Percentiles rank a stretch among this genome's conserved stretches.
These are phyloP conservation scores for Australoheros scitulus DNA, from an alignment of 2,113 vertebrate genomes.

Conservation along the genomic window DNA sequence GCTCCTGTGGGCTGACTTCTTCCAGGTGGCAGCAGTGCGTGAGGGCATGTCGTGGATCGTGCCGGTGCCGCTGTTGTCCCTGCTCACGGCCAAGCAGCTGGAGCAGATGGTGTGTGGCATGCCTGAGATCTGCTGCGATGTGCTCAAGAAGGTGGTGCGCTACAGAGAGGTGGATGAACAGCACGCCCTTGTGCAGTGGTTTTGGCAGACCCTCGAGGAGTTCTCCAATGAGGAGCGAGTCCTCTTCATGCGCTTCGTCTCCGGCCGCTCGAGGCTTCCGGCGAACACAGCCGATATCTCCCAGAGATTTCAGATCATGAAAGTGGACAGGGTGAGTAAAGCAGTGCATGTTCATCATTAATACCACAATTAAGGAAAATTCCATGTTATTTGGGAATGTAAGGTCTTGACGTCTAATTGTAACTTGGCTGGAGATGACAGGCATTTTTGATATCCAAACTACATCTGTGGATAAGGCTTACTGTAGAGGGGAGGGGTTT, in stretches of 20 bases:
- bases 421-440: no score
- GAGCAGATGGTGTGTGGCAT: slow-evolving; percentile 86
- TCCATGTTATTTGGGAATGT: no score
- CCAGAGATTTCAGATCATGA: slow-evolving; percentile 86
- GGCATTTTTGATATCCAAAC: no score
- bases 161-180: slow-evolving; percentile 85
- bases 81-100: slow-evolving; percentile 83
- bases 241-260: slow-evolving; percentile 86
- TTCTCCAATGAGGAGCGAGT: slow-evolving; percentile 87
- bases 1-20: not conserved
- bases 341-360: not conserved
- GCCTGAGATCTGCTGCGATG: slow-evolving; percentile 85
- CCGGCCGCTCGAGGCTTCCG: slow-evolving; percentile 82
- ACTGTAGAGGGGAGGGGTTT: no score
- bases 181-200: slow-evolving; percentile 83
- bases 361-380: no score
- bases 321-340: slow-evolving; percentile 82
- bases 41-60: slow-evolving; percentile 86
- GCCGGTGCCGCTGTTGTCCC: slow-evolving; percentile 83
- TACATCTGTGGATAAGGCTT: no score
- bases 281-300: slow-evolving; percentile 86
- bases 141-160: slow-evolving; percentile 84
- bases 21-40: slow-evolving; percentile 81
- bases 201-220: slow-evolving; percentile 86
- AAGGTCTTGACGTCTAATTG: no score